phyloP scores from a whole-genome alignment of 2,113 vertebrate species.

The Ptilonorhynchus violaceus region DNA sequence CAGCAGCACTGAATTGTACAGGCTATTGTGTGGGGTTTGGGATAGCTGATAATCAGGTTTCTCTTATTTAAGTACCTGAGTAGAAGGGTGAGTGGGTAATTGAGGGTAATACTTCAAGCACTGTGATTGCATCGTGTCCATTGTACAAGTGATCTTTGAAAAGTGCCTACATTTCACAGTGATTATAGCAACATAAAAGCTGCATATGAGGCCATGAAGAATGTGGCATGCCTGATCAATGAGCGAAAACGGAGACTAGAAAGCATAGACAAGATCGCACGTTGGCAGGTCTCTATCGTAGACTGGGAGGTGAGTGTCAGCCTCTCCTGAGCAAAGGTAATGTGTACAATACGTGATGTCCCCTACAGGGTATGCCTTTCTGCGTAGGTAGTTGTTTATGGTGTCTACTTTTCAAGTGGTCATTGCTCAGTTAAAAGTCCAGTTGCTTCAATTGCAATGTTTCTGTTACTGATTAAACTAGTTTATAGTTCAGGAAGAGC shows the following conservation, averaged over 20 bases:
- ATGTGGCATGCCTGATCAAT: slow-evolving; percentile 94
- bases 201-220: slow-evolving; percentile 95
- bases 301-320: slow-evolving; percentile 88
- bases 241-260: slow-evolving; percentile 94
- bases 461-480: slow-evolving; percentile 7
- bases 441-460: background rate
- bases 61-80: background rate
- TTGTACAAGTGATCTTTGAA: background rate
- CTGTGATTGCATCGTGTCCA: background rate
- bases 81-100: background rate
- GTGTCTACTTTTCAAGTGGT: background rate
- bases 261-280: slow-evolving; percentile 93
- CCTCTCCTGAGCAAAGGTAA: slow-evolving; percentile 9
- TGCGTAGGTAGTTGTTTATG: background rate
- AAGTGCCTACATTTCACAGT: slow-evolving; percentile 67
- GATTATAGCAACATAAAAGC: slow-evolving; percentile 87
- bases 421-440: background rate
- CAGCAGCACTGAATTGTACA: background rate
- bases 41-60: background rate
- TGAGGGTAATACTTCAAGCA: background rate
- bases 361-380: background rate
- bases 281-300: slow-evolving; percentile 94
- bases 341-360: background rate
- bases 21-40: background rate
- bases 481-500: background rate